These are phyloP conservation scores for Drosophila saltans DNA, from an alignment of 1,140 invertebrate species.

Conservation along the genomic window DNA sequence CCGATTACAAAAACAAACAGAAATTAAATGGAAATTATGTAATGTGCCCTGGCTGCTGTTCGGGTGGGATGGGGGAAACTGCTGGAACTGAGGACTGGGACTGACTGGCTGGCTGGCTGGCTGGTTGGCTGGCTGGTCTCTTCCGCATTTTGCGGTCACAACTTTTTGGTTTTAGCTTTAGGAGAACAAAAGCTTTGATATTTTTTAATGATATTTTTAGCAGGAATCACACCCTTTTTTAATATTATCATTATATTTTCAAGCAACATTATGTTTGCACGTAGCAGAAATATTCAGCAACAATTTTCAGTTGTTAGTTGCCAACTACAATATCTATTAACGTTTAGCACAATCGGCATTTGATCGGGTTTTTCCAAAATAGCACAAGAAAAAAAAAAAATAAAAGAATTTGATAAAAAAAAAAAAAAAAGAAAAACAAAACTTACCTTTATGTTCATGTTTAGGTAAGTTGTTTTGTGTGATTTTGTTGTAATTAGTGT, in stretches of 20 bases:
- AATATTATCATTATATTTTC: not conserved
- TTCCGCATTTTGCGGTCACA: conserved; percentile 62
- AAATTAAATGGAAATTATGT: conserved; percentile 66
- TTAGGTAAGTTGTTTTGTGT: not conserved
- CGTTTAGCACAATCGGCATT: not conserved
- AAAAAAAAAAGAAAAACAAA: no score
- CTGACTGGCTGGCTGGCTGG: conserved; percentile 34
- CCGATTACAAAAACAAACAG: conserved; percentile 60
- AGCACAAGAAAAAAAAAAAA: not conserved
- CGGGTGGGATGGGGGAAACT: not conserved
- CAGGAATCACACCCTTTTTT: conserved; percentile 52
- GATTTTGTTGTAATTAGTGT: not conserved
- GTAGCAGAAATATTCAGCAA: not conserved
- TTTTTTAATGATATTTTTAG: conserved; percentile 68
- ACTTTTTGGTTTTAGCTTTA: conserved; percentile 38
- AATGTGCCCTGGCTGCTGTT: conserved; percentile 34
- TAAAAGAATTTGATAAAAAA: not conserved
- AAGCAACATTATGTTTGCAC: not conserved
- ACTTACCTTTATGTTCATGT: conserved; percentile 4
- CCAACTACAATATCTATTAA: not conserved
- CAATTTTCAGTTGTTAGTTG: not conserved
- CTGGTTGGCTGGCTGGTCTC: conserved; percentile 29
- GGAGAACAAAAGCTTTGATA: conserved; percentile 69
- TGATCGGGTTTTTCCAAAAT: conserved; percentile 7
- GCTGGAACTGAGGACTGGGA: not conserved